These are phyloP conservation scores for Sebastes taczanowskii DNA, from an alignment of 2,797 vertebrate genomes.

Conservation along the genomic window DNA sequence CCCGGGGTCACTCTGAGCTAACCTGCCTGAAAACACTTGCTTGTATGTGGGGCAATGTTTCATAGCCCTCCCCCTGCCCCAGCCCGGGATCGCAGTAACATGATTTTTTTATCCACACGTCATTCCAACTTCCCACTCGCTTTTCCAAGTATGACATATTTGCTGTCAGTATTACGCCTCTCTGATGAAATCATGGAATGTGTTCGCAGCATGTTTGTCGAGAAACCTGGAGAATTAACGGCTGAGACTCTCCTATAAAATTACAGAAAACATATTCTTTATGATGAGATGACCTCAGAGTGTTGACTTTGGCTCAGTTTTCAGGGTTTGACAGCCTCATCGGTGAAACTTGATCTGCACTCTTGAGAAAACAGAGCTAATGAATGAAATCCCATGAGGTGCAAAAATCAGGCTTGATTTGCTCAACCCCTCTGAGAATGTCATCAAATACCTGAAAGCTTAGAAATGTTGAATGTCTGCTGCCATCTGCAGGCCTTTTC, in stretches of 20 bases:
- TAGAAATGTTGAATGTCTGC: conserved; percentile 24
- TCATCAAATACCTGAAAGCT: not conserved
- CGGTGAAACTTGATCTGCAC: conserved; percentile 39
- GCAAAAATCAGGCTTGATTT: conserved; percentile 5
- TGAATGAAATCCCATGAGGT: conserved; percentile 46
- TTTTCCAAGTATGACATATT: conserved; percentile 38
- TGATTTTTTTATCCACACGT: conserved; percentile 15
- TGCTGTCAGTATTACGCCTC: not conserved
- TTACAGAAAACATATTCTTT: conserved; percentile 45
- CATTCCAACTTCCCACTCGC: not conserved
- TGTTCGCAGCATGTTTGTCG: conserved; percentile 20
- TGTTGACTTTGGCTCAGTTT: conserved; percentile 67
- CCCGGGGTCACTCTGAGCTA: conserved; percentile 36
- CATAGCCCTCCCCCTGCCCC: not conserved
- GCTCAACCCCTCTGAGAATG: not conserved
- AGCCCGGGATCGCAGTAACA: not conserved
- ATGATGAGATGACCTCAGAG: conserved; percentile 52
- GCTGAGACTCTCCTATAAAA: conserved; percentile 22
- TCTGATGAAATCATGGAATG: conserved; percentile 48
- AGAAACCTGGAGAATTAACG: conserved; percentile 38
- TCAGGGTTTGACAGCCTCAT: conserved; percentile 32
- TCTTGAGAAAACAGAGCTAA: conserved; percentile 42
- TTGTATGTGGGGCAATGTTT: conserved; percentile 40
- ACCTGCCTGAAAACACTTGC: conserved; percentile 35
- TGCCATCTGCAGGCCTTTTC: conserved; percentile 52